Percentiles rank a stretch among this genome's conserved stretches.
phyloP scores from a whole-genome alignment of 2,797 vertebrate species.

The Psittacula echo region DNA sequence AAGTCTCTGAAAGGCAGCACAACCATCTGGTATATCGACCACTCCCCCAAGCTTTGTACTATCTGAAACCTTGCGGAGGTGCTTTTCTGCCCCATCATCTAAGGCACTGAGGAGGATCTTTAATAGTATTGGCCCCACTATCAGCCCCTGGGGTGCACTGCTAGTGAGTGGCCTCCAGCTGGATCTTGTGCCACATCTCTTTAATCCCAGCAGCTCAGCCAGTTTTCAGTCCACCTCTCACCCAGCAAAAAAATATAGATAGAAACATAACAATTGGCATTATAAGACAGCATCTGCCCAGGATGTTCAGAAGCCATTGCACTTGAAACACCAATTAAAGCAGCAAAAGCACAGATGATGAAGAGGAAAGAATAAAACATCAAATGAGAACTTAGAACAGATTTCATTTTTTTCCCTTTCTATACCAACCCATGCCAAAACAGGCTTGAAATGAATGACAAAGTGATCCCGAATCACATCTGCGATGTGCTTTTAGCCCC shows the following conservation, averaged over 20 bases:
- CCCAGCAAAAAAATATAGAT: fast-evolving
- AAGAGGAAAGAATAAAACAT: neutral
- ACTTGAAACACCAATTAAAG: constrained; percentile 5
- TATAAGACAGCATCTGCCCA: neutral
- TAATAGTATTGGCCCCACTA: neutral
- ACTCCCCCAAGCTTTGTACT: neutral
- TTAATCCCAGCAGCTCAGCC: neutral
- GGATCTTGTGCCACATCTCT: neutral
- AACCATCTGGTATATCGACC: neutral
- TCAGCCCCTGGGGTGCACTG: neutral
- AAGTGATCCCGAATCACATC: neutral
- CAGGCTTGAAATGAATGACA: constrained; percentile 1
- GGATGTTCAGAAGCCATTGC: neutral
- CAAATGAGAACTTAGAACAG: neutral
- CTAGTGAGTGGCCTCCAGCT: neutral
- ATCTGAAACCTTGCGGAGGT: neutral
- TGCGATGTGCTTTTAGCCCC: neutral
- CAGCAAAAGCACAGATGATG: neutral
- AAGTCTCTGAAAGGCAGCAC: neutral
- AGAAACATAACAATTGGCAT: neutral
- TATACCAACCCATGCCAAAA: neutral
- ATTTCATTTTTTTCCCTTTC: neutral
- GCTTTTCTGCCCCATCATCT: neutral
- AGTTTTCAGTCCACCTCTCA: neutral
- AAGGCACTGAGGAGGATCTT: neutral